Evolutionary conservation across 2,888 invertebrate genomes (phyloP).

Genomic region (Mylabris sibirica): DNA sequence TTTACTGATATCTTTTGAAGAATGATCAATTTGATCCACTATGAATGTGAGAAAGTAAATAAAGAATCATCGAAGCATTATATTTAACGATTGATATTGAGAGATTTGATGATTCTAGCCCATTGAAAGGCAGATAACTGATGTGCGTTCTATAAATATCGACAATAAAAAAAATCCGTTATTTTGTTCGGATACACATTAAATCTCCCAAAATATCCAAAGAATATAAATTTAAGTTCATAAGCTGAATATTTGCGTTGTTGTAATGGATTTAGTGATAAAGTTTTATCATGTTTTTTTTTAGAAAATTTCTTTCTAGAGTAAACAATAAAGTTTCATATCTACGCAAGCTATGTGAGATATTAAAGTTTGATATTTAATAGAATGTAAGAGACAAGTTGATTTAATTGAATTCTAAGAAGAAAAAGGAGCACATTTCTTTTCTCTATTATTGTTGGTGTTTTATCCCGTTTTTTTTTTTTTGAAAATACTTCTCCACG

Average conservation of each 20-base stretch:
- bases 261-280: background rate
- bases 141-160: background rate
- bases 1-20: background rate
- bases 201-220: background rate
- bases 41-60: background rate
- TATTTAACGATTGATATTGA: background rate
- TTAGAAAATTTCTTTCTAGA: background rate
- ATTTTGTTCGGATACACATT: background rate
- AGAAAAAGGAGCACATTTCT: background rate
- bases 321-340: background rate
- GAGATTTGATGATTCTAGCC: background rate
- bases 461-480: too few species aligned
- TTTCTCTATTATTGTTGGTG: background rate
- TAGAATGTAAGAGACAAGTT: background rate
- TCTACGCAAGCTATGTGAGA: conserved; percentile 1
- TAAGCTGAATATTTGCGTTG: background rate
- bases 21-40: background rate
- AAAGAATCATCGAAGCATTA: background rate
- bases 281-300: background rate
- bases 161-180: too few species aligned
- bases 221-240: background rate
- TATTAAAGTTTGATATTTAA: conserved; percentile 3
- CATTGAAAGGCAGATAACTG: background rate
- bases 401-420: conserved; percentile 5
- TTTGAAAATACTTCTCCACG: background rate